Conservation (phyloP, 92 coral and sea anemone species). For the Zoanthus gigantus region DNA sequence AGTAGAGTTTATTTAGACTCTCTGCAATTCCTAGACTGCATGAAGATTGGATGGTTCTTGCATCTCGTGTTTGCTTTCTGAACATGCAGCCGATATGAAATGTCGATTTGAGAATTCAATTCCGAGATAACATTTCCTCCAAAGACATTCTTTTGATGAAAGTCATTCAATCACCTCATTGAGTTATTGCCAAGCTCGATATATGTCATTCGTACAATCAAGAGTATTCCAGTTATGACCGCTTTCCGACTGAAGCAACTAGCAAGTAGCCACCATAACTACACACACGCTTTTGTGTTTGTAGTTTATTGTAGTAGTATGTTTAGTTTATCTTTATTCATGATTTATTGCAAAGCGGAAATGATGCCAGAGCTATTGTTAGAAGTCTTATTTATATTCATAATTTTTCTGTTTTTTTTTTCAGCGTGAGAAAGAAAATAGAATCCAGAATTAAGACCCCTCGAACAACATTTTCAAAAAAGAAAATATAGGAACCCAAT, state of each 20-base stretch:
- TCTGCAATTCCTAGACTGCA: neutral
- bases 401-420: too few species aligned
- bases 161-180: neutral
- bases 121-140: neutral
- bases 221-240: neutral
- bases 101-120: neutral
- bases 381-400: too few species aligned
- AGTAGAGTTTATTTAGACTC: neutral
- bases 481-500: too few species aligned
- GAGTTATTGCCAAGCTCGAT: neutral
- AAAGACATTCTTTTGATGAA: neutral
- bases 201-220: neutral
- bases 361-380: neutral
- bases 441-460: too few species aligned
- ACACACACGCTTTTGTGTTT: slow-evolving; percentile 5
- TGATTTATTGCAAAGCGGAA: slow-evolving; percentile 22
- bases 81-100: neutral
- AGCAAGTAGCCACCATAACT: neutral
- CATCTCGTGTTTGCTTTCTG: neutral
- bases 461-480: too few species aligned
- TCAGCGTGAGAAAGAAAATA: too few species aligned
- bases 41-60: neutral
- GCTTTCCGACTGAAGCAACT: neutral
- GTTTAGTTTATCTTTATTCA: slow-evolving; percentile 24
- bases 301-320: neutral